Evolutionary conservation across 2,797 vertebrate genomes (phyloP).

Genomic region (Lacerta bilineata): DNA sequence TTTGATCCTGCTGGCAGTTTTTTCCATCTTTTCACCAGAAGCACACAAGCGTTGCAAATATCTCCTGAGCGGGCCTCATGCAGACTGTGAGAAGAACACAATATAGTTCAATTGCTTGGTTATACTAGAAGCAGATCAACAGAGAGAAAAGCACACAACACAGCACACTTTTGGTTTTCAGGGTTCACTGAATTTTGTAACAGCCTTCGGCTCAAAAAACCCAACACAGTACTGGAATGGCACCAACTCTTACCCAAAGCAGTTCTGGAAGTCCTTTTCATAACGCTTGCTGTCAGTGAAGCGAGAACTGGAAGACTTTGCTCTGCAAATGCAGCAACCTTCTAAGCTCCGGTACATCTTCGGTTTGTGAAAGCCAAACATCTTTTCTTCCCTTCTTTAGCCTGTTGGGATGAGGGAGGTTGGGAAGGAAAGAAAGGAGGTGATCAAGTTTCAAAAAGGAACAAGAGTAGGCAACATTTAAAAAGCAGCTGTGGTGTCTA

Average conservation of each 20-base stretch:
- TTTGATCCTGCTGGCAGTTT: constrained; percentile 97
- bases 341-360: constrained; percentile 99
- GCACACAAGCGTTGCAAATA: constrained; percentile 98
- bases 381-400: constrained; percentile 81
- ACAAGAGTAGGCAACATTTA: background rate
- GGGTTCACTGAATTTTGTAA: too few relatives aligned
- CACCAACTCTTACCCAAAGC: constrained; percentile 84
- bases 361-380: constrained; percentile 99
- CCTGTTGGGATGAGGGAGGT: constrained; percentile 67
- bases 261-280: constrained; percentile 89
- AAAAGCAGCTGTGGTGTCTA: background rate
- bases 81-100: constrained; percentile 81
- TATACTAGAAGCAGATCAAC: constrained; percentile 13
- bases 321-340: constrained; percentile 98
- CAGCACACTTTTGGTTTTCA: too few relatives aligned
- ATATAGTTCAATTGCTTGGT: constrained; percentile 13
- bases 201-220: too few relatives aligned
- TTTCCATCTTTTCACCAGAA: constrained; percentile 98
- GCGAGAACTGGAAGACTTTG: constrained; percentile 98
- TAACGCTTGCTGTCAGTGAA: constrained; percentile 99
- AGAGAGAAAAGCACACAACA: background rate
- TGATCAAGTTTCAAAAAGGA: background rate
- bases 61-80: constrained; percentile 95
- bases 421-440: background rate
- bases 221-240: background rate